Evolutionary conservation across 1,140 invertebrate species (phyloP), one percentile per base, ranked within the genome.

Genomic region (Drosophila truncata): DNA sequence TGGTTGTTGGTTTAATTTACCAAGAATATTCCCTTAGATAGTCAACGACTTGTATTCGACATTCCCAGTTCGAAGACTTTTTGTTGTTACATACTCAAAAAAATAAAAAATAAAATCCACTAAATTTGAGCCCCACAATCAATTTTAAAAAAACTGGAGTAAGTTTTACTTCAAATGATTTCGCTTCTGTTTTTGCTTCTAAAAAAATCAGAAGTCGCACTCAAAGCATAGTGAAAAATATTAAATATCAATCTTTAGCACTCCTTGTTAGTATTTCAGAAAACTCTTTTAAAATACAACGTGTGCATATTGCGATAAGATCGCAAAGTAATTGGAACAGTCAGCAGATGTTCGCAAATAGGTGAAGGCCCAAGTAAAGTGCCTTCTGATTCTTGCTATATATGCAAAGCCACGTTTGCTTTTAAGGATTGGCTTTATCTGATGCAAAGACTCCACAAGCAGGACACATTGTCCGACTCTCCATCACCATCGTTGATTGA

Each of bases 401-500:
- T 35, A 55, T 55, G 33, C 52, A 37, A 37, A 55, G 14, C 33
- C 9, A 54, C 20, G 20, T 37, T 35, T 55, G 33, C 33, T 25
- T 33, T 54, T 54, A 37, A 35, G 14, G 20, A 55, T 55, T 55
- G 52, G 9, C 52, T 23, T 16, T 37, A 55, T 55, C 33, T 14
- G 35, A 55, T 25, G 50, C 31, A 16, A 55, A 55, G 35, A 16
- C 20, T 23, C 33, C 23, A 4, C 20, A 29, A 59, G 69, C 52
- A 35, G 63, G 27, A 67, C 35, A 54, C 49, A 39, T 4, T 37
- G 33, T n/a, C 50, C 31, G 25, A 23, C 59, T 33, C 31, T 25
- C 64, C 35, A 71, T 71, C 69, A 41, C 52, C 37, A 59, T 42
- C 20, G 66, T 10, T 50, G 70, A 73, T 73, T 49, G 70, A 72